These are phyloP conservation scores for Tortrix viridana DNA, from an alignment of 2,888 invertebrate genomes.

Conservation along the genomic window DNA sequence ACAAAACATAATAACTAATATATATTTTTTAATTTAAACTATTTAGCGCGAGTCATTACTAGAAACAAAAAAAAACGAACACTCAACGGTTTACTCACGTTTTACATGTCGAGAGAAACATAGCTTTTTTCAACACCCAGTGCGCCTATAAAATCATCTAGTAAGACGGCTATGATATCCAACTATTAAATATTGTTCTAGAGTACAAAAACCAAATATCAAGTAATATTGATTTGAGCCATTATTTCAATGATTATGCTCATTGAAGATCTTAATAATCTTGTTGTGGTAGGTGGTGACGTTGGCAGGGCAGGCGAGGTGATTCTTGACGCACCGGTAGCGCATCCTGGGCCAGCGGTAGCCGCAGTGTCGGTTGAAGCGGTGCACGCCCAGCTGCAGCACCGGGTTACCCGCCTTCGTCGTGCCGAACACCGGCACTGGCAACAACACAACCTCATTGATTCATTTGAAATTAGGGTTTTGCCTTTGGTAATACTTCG, in stretches of 20 bases:
- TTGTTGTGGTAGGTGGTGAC: slow-evolving; percentile 47
- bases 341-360: slow-evolving; percentile 47
- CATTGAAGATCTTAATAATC: neutral
- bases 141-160: too few species aligned
- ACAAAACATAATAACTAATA: too few species aligned
- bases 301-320: slow-evolving; percentile 51
- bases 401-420: slow-evolving; percentile 40
- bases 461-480: too few species aligned
- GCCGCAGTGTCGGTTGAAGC: slow-evolving; percentile 49
- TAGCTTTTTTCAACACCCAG: too few species aligned
- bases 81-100: too few species aligned
- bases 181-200: too few species aligned
- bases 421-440: neutral
- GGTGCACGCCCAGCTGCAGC: slow-evolving; percentile 45
- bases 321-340: slow-evolving; percentile 48
- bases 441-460: neutral
- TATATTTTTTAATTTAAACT: too few species aligned
- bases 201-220: neutral
- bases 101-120: too few species aligned
- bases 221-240: neutral
- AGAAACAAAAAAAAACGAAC: too few species aligned
- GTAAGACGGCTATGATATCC: too few species aligned
- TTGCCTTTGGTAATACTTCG: too few species aligned
- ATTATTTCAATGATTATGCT: slow-evolving; percentile 3
- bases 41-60: too few species aligned